Evolutionary conservation across 2,797 vertebrate species (phyloP).

Genomic region (Perodicticus potto): DNA sequence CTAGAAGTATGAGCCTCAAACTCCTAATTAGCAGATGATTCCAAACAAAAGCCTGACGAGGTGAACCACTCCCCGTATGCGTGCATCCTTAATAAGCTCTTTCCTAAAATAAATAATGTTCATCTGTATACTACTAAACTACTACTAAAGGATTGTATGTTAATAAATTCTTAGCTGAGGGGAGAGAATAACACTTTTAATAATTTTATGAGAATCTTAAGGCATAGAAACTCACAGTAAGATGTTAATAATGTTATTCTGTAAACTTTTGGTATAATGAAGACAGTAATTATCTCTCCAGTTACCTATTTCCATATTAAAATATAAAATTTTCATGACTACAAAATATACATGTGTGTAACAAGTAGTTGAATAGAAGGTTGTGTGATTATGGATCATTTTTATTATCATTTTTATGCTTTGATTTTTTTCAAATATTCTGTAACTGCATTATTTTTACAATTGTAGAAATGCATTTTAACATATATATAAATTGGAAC

Average conservation of each 20-base stretch:
- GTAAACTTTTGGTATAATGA: constrained; percentile 16
- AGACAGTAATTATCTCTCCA: constrained; percentile 42
- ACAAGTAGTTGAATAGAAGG: background rate
- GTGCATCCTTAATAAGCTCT: background rate
- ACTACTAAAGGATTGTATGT: background rate
- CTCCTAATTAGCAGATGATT: constrained; percentile 14
- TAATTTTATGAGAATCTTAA: constrained; percentile 45
- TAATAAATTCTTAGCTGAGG: constrained; percentile 30
- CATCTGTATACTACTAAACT: constrained; percentile 3
- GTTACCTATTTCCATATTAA: constrained; percentile 24
- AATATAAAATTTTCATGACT: background rate
- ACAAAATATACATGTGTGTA: background rate
- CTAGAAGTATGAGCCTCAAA: background rate
- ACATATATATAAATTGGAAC: background rate
- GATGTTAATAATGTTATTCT: constrained; percentile 51
- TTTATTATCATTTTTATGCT: background rate
- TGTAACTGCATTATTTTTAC: constrained; percentile 1
- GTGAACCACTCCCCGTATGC: background rate
- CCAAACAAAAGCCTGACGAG: background rate
- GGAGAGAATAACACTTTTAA: constrained; percentile 1
- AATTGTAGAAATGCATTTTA: background rate
- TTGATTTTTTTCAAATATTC: background rate
- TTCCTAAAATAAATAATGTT: background rate
- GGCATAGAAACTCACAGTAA: background rate
- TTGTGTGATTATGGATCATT: constrained; percentile 5